Percentiles rank a stretch among this genome's conserved stretches.
Evolutionary conservation across 2,888 invertebrate genomes (phyloP).

Genomic region (Gymnosoma rotundatum): DNA sequence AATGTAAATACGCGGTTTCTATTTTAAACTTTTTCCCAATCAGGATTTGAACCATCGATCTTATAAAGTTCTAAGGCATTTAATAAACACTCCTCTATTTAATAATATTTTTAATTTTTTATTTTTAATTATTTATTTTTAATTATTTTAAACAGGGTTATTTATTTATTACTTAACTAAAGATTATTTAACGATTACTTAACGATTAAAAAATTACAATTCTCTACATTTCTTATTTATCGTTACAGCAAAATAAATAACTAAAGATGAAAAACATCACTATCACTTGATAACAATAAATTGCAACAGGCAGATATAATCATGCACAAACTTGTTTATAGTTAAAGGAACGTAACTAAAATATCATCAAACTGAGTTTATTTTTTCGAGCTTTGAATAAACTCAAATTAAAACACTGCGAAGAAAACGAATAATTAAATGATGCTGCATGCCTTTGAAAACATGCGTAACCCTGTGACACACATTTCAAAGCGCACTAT

Average conservation of each 20-base stretch:
- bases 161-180: too few species aligned
- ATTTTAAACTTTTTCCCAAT: too few species aligned
- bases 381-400: slow-evolving; percentile 6
- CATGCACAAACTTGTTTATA: neutral
- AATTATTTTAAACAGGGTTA: too few species aligned
- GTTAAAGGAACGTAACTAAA: neutral
- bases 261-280: neutral
- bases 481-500: slow-evolving; percentile 44
- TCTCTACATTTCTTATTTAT: too few species aligned
- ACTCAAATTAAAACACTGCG: neutral
- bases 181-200: too few species aligned
- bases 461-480: slow-evolving; percentile 65
- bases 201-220: too few species aligned
- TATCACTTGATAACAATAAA: neutral
- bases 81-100: too few species aligned
- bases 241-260: slow-evolving; percentile 2
- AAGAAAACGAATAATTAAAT: neutral
- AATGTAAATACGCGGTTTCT: too few species aligned
- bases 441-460: slow-evolving; percentile 41
- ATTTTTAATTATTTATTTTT: too few species aligned
- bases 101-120: too few species aligned
- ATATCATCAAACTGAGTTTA: too few species aligned
- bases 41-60: too few species aligned
- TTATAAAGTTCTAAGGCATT: neutral
- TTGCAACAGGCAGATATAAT: neutral